Conservation (phyloP, 2,888 invertebrate genomes). For the Liopterus haemorrhoidalis region DNA sequence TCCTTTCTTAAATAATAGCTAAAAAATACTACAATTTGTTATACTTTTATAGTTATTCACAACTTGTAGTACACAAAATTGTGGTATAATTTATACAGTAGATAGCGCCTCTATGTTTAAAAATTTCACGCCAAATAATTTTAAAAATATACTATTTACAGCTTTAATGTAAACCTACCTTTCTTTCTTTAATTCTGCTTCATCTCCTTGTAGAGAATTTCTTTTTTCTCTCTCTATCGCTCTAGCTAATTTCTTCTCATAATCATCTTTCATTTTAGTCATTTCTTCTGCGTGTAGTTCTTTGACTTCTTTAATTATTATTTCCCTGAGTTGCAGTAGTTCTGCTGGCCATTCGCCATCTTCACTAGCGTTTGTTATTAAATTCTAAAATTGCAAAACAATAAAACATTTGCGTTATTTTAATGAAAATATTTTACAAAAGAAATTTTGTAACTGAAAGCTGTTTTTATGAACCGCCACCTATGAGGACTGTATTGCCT, state of each 20-base stretch:
- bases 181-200: constrained; percentile 55
- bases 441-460: too few species aligned
- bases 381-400: constrained; percentile 51
- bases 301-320: constrained; percentile 57
- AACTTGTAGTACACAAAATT: too few species aligned
- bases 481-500: too few species aligned
- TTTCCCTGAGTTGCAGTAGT: constrained; percentile 64
- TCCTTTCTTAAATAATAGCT: too few species aligned
- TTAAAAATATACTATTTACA: neutral
- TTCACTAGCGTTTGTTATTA: constrained; percentile 61
- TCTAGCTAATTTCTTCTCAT: constrained; percentile 38
- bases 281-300: constrained; percentile 59
- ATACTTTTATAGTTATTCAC: too few species aligned
- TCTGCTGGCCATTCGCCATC: constrained; percentile 73
- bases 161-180: constrained; percentile 50
- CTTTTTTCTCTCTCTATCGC: constrained; percentile 40
- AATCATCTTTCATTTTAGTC: constrained; percentile 40
- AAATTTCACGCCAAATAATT: neutral
- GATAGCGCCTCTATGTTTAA: too few species aligned
- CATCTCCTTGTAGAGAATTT: constrained; percentile 42
- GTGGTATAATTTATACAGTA: too few species aligned
- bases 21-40: too few species aligned
- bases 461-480: too few species aligned
- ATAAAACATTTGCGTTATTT: constrained; percentile 16
- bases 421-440: constrained; percentile 9